These are phyloP conservation scores for Arenaria interpres DNA, from an alignment of 2,113 vertebrate genomes.

Conservation along the genomic window DNA sequence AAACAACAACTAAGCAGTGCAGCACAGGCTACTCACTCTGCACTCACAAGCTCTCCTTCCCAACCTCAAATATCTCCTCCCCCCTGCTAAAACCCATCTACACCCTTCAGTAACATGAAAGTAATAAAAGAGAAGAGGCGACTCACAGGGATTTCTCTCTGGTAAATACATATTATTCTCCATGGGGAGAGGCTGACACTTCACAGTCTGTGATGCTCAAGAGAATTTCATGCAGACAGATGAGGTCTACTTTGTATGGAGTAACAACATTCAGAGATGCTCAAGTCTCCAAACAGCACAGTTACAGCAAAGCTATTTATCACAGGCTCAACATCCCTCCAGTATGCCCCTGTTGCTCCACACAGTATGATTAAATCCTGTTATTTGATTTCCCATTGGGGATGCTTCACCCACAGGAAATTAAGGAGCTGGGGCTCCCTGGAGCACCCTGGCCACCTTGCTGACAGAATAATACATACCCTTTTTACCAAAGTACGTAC, in stretches of 20 bases:
- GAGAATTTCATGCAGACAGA: not conserved
- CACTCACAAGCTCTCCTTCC: not conserved
- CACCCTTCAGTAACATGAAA: not conserved
- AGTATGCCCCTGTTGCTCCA: not conserved
- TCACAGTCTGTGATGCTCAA: not conserved
- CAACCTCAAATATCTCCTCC: not conserved
- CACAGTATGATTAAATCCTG: not conserved
- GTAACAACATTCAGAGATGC: not conserved
- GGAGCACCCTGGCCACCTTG: not conserved
- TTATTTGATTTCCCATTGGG: not conserved
- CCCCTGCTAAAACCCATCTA: not conserved
- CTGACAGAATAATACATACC: not conserved
- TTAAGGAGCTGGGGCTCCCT: not conserved
- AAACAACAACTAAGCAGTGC: not conserved
- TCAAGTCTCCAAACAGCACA: not conserved
- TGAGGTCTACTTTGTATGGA: not conserved
- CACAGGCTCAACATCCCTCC: not conserved
- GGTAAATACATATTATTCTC: not conserved
- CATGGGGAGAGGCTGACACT: not conserved
- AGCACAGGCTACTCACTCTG: not conserved
- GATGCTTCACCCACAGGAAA: not conserved
- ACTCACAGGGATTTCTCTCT: not conserved
- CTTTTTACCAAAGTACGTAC: slow-evolving; percentile 67
- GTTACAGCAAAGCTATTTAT: not conserved
- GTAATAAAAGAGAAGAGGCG: not conserved